Evolutionary conservation across 2,113 vertebrate species (phyloP).

Genomic region (Prinia subflava): DNA sequence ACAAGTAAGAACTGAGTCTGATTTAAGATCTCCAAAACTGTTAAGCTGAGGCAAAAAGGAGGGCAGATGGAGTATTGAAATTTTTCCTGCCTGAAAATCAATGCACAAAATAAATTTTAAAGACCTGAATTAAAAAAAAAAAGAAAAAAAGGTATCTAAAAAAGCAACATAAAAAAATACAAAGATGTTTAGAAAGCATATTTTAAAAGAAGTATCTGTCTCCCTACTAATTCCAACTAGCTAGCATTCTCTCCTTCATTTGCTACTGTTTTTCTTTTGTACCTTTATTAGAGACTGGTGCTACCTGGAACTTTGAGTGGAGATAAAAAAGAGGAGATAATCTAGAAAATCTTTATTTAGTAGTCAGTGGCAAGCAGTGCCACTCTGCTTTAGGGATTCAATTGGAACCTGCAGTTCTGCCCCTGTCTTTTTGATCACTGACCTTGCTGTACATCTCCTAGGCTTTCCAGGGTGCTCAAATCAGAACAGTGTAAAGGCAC

Average conservation of each 20-base stretch:
- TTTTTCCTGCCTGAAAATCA: background rate
- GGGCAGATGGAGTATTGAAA: fast-evolving
- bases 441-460: background rate
- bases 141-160: background rate
- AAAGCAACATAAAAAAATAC: background rate
- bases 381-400: background rate
- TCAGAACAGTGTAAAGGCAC: background rate
- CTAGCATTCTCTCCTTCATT: background rate
- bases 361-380: background rate
- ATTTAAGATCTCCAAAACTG: background rate
- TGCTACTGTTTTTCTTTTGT: background rate
- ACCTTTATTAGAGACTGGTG: background rate
- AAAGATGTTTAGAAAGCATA: background rate
- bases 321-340: background rate
- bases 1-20: background rate
- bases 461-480: background rate
- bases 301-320: background rate
- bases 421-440: background rate
- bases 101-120: background rate
- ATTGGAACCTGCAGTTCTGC: background rate
- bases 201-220: background rate
- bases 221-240: background rate
- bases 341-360: background rate
- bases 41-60: background rate
- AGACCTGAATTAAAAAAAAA: background rate